These are phyloP conservation scores for Siniperca chuatsi DNA, from an alignment of 2,113 vertebrate species.

Conservation along the genomic window DNA sequence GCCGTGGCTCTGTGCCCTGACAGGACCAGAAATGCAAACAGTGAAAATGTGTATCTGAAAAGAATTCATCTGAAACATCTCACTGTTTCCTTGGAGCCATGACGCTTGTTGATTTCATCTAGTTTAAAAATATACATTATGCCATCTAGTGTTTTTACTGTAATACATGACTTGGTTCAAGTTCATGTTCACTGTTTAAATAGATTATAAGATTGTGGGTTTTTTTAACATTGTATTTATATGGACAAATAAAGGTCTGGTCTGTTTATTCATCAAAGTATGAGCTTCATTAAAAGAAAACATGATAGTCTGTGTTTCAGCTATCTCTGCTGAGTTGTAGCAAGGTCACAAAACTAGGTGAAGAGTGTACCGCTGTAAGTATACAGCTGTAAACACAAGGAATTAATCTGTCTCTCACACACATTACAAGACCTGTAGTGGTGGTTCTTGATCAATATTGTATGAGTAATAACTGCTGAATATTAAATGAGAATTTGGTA, in stretches of 20 bases:
- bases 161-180: background rate
- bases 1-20: conserved; percentile 25
- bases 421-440: conserved; percentile 32
- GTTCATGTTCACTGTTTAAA: background rate
- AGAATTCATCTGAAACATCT: background rate
- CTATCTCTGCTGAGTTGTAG: conserved; percentile 4
- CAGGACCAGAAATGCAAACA: conserved; percentile 13
- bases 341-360: background rate
- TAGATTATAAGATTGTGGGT: background rate
- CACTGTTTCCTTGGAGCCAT: background rate
- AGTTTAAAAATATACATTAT: background rate
- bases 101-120: conserved; percentile 5
- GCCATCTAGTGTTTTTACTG: background rate
- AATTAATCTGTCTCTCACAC: conserved; percentile 27
- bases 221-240: background rate
- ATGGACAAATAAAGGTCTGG: background rate
- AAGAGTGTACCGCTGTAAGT: background rate
- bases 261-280: background rate
- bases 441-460: conserved; percentile 64
- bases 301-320: background rate
- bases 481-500: conserved; percentile 50
- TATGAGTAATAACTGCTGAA: conserved; percentile 55
- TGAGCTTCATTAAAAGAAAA: conserved; percentile 2
- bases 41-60: conserved; percentile 14
- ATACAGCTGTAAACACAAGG: conserved; percentile 20